Evolutionary conservation across 2,113 vertebrate species (phyloP), one percentile per base, ranked within the genome.

Genomic region (Lepus timidus): DNA sequence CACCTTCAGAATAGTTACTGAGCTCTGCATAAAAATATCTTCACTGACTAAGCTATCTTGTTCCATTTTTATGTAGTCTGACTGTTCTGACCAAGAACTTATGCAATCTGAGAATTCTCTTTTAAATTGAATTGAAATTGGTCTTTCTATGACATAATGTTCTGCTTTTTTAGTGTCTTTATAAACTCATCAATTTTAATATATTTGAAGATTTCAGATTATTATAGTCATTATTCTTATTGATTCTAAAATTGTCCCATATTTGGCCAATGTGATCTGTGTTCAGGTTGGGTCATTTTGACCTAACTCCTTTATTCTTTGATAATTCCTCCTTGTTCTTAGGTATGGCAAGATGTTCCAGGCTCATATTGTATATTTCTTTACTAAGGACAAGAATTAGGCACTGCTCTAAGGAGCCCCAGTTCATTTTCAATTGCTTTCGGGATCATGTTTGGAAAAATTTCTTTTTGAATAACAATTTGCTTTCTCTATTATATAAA

Each of bases 391-490:
- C 36, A 94, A 92, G 58, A 91, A 80, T 88, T 90, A 86, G 23
- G 8, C 49, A 91, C 71, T 94, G 31, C 49, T 95, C 33, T 90
- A 92, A 78, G 39, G 95, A 92, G 51, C 49, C 67, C 22, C 85
- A 75, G 51, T 86, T 83, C 33, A 89, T 91, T 92, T 96, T 95
- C 44, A 91, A 39, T 90, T 90, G 78, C 52, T 89, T 91, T 89
- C 80, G 89, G 89, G 91, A 49, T 91, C n/a, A 61, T 64, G 49
- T 73, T 88, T 49, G 36, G 39, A 31, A 88, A 89, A 95, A 55
- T 81, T 94, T 89, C 22, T 31, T 68, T 91, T 91, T 65, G 78
- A 29, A 58, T 58, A 87, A 70, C 82, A 12, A 29, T 73, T 20
- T 11, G 12, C 49, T 85, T 93, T 84, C 62, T 84, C 25, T 90